Evolutionary conservation across 1,140 invertebrate genomes (phyloP).

Genomic region (Zaprionus taronus): DNA sequence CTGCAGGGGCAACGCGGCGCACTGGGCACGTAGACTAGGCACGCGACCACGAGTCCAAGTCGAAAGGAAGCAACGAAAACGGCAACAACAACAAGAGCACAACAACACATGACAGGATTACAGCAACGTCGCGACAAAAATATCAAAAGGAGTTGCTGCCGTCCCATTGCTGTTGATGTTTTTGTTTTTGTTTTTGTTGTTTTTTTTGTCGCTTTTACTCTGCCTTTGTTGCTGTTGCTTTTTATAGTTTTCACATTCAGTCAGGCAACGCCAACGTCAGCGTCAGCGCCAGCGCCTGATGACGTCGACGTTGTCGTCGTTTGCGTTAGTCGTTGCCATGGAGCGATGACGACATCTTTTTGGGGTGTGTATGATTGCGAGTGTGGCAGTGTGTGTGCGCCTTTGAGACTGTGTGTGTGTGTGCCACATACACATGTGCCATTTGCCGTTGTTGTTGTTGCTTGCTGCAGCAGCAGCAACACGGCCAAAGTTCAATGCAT

Average conservation of each 20-base stretch:
- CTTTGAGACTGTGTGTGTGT: conserved; percentile 14
- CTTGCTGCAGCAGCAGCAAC: conserved; percentile 47
- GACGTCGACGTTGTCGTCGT: conserved; percentile 60
- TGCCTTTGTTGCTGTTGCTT: conserved; percentile 33
- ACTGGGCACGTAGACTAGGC: conserved; percentile 42
- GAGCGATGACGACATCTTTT: conserved; percentile 78
- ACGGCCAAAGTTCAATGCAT: conserved; percentile 78
- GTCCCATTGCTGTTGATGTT: conserved; percentile 1
- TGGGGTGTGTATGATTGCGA: conserved; percentile 59
- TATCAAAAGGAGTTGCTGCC: conserved; percentile 49
- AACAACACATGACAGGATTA: conserved; percentile 37
- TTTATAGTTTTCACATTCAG: conserved; percentile 52
- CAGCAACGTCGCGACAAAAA: conserved; percentile 48
- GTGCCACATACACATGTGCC: conserved; percentile 33
- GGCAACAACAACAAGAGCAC: conserved; percentile 16
- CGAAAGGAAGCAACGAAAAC: conserved; percentile 32
- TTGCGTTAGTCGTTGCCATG: conserved; percentile 60
- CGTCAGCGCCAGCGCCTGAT: conserved; percentile 42
- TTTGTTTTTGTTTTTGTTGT: conserved; percentile 16
- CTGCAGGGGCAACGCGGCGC: conserved; percentile 1
- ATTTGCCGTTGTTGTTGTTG: conserved; percentile 26
- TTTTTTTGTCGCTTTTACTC: conserved; percentile 2
- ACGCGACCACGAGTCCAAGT: conserved; percentile 70
- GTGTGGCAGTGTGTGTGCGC: conserved; percentile 25
- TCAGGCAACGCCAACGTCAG: conserved; percentile 37